Percentiles rank a stretch among this genome's conserved stretches.
These are phyloP conservation scores for Gibbula magus DNA, from an alignment of 2,888 invertebrate species.

Conservation along the genomic window DNA sequence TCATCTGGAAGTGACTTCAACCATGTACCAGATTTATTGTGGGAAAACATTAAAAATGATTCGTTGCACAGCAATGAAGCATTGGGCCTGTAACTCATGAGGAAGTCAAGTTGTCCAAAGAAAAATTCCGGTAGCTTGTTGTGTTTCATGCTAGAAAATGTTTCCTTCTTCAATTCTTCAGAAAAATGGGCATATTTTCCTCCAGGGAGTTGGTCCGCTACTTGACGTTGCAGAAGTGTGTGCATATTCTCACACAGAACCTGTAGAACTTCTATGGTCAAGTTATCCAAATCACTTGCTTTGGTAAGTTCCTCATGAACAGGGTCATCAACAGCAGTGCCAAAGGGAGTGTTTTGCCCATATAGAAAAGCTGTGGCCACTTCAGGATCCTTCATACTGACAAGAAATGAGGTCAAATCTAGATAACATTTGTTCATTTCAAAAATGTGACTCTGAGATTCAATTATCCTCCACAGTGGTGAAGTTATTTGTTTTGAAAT, in stretches of 20 bases:
- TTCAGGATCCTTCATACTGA: too few species aligned
- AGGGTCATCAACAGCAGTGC: too few species aligned
- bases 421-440: constrained; percentile 22
- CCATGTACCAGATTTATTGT: constrained; percentile 28
- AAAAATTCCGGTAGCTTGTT: constrained; percentile 29
- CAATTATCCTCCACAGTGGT: constrained; percentile 33
- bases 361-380: not conserved
- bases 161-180: not conserved
- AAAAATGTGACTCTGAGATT: constrained; percentile 22
- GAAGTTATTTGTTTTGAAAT: constrained; percentile 35
- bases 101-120: constrained; percentile 27
- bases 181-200: constrained; percentile 29
- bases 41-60: constrained; percentile 16
- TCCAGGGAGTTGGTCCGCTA: constrained; percentile 32
- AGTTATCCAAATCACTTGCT: constrained; percentile 8
- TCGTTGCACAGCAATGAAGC: constrained; percentile 29
- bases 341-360: not conserved
- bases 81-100: constrained; percentile 26
- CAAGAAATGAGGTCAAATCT: not conserved
- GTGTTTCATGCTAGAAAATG: constrained; percentile 15
- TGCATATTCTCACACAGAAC: not conserved
- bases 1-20: not conserved
- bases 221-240: not conserved
- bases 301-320: too few species aligned
- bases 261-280: constrained; percentile 4